Evolutionary conservation across 1,140 invertebrate genomes (phyloP).

Genomic region (Bombus turneri): DNA sequence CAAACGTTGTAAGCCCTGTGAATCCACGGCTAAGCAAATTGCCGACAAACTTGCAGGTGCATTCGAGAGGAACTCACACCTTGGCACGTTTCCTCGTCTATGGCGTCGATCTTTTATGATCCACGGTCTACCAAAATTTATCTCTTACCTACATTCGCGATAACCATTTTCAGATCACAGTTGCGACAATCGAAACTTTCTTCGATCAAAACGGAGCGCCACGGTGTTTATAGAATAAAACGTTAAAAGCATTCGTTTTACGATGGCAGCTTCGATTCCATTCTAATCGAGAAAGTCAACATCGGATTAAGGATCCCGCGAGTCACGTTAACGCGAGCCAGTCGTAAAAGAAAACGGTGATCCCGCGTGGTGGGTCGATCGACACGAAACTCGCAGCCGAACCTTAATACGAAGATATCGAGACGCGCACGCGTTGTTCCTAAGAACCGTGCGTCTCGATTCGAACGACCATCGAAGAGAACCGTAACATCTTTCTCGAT

Average conservation of each 20-base stretch:
- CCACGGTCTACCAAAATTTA: neutral
- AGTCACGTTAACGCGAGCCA: constrained; percentile 30
- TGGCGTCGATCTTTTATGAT: constrained; percentile 20
- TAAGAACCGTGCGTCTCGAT: neutral
- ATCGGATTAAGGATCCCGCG: constrained; percentile 50
- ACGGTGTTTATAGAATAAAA: no score
- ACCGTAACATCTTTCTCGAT: neutral
- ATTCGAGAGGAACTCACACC: constrained; percentile 22
- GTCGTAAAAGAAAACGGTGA: constrained; percentile 67
- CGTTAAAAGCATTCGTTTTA: constrained; percentile 42
- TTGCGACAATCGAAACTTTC: neutral
- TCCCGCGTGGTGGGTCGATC: constrained; percentile 46
- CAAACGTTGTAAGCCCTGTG: constrained; percentile 56
- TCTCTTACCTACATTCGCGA: no score
- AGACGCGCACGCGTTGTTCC: neutral
- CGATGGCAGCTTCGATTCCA: constrained; percentile 50
- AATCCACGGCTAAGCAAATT: constrained; percentile 61
- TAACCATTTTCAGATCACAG: neutral
- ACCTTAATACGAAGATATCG: constrained; percentile 29
- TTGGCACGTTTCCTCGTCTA: neutral
- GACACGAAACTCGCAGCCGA: constrained; percentile 58
- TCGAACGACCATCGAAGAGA: neutral
- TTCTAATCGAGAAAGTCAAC: constrained; percentile 57
- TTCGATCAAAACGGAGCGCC: neutral
- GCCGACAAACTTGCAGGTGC: constrained; percentile 62